Conservation (phyloP, 1,140 invertebrate species). For the Lethrus apterus region DNA sequence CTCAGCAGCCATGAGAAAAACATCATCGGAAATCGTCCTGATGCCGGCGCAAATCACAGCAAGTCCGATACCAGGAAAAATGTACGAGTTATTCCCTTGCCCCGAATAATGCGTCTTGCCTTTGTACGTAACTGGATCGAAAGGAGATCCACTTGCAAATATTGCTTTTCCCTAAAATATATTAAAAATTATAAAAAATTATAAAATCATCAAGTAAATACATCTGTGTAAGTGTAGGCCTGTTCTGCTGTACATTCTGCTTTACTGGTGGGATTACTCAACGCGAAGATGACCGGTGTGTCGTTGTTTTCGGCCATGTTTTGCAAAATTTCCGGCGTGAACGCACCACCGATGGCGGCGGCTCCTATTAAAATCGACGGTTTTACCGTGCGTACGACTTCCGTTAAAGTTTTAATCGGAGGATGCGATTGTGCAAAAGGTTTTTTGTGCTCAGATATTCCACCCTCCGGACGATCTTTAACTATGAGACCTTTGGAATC, state of each 20-base stretch:
- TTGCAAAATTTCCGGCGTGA: slow-evolving; percentile 74
- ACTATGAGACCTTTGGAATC: slow-evolving; percentile 72
- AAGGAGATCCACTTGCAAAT: slow-evolving; percentile 92
- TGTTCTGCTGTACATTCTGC: slow-evolving; percentile 96
- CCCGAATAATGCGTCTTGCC: slow-evolving; percentile 76
- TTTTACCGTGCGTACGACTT: slow-evolving; percentile 70
- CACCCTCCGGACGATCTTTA: slow-evolving; percentile 66
- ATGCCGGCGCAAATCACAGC: slow-evolving; percentile 78
- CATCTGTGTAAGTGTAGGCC: slow-evolving; percentile 78
- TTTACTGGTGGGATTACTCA: slow-evolving; percentile 94
- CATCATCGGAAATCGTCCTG: slow-evolving; percentile 76
- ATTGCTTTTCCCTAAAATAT: slow-evolving; percentile 63
- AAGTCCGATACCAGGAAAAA: slow-evolving; percentile 89
- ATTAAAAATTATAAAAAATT: slow-evolving; percentile 4
- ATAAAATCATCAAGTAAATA: slow-evolving; percentile 36
- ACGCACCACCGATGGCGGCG: slow-evolving; percentile 74
- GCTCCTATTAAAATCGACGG: slow-evolving; percentile 83
- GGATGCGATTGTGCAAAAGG: slow-evolving; percentile 65
- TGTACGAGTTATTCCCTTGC: slow-evolving; percentile 96
- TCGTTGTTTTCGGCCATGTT: slow-evolving; percentile 74
- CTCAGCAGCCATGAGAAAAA: slow-evolving; percentile 82
- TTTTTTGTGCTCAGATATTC: slow-evolving; percentile 66
- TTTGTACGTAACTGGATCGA: slow-evolving; percentile 69
- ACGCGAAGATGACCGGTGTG: slow-evolving; percentile 84
- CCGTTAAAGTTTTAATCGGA: slow-evolving; percentile 61